Percentiles rank a stretch among this genome's conserved stretches.
Evolutionary conservation across 2,113 vertebrate species (phyloP).

Genomic region (Cyprinodon brontotheroides): DNA sequence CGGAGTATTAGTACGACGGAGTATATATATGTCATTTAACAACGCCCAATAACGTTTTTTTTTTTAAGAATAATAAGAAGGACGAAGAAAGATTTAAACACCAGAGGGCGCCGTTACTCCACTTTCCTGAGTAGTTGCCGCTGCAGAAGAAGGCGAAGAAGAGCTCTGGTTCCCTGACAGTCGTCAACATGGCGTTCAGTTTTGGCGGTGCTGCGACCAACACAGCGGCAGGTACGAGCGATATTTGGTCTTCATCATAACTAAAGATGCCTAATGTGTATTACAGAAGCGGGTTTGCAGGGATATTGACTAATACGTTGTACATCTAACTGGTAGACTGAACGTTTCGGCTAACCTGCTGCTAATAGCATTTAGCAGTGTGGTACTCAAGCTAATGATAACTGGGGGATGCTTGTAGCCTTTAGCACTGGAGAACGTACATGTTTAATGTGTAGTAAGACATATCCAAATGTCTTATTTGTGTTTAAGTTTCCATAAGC

Average conservation of each 20-base stretch:
- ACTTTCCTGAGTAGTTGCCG: accelerated
- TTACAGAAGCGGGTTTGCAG: accelerated
- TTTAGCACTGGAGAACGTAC: background rate
- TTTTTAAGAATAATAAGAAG: too few relatives aligned
- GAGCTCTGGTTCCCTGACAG: background rate
- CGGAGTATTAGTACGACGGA: too few relatives aligned
- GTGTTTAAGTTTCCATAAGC: background rate
- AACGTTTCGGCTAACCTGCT: background rate
- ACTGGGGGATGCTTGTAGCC: background rate
- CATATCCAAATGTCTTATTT: background rate
- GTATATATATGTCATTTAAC: too few relatives aligned
- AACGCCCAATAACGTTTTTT: too few relatives aligned
- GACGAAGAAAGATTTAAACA: background rate
- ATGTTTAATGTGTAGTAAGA: background rate
- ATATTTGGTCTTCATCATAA: background rate
- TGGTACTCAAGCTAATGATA: background rate
- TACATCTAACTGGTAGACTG: background rate
- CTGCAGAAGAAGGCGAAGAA: slow-evolving; percentile 4
- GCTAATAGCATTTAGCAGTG: background rate
- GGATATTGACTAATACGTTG: too few relatives aligned
- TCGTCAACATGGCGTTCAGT: slow-evolving; percentile 81
- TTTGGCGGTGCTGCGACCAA: slow-evolving; percentile 74
- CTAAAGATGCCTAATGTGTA: accelerated
- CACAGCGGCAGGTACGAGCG: slow-evolving; percentile 68
- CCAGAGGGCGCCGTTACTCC: slow-evolving; percentile 15